Base-by-base conservation (phyloP, 2,888 invertebrate species). In the Scelioninae gen. 1 region DNA sequence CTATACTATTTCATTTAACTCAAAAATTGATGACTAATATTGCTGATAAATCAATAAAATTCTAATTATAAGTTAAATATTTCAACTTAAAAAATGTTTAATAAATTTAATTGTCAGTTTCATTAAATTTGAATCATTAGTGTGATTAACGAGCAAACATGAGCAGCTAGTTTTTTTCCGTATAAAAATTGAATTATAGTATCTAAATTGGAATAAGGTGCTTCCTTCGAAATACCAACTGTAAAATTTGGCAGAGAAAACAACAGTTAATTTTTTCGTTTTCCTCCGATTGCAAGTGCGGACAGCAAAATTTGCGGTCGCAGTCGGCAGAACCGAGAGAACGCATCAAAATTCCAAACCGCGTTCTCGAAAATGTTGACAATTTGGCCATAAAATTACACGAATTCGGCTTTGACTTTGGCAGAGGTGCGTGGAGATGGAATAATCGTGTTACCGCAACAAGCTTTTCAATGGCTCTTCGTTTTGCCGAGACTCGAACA, bases 391-490 rank as follows among this genome's bases (percentile, higher is more conserved):
- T 65, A 72, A 72, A 79, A 79, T 72, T 69, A 79, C 63, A 65
- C 71, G 58, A 43, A 53, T 79, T 72, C 29, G 72, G 66, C 71
- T 79, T 72, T 63, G 56, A 65, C 51, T 71, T 51, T 43, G 69
- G 58, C 66, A 53, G 16, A 15, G 65, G 51, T 66, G 79, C 79
- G 79, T 55, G 69, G 9, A 51, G 66, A 66, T 49, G 72, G 66
- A 72, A 79, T 79, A 79, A 79, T 79, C 72, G 58, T 38, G 72
- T 79, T 66, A 53, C 60, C 56, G 65, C 78, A 65, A 72, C 78
- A 63, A 65, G 71, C 71, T 68, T 69, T 71, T 63, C 63, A 68
- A 62, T 63, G 71, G 72, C 71, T 65, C 79, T 71, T 71, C 71
- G 79, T 55, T 45, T 71, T n/a, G 56, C 16, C 43, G 56, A 43